A percentile compares a stretch with the other conserved stretches of the same genome.
Evolutionary conservation across 2,797 vertebrate species (phyloP).

Genomic region (Erpetoichthys calabaricus): DNA sequence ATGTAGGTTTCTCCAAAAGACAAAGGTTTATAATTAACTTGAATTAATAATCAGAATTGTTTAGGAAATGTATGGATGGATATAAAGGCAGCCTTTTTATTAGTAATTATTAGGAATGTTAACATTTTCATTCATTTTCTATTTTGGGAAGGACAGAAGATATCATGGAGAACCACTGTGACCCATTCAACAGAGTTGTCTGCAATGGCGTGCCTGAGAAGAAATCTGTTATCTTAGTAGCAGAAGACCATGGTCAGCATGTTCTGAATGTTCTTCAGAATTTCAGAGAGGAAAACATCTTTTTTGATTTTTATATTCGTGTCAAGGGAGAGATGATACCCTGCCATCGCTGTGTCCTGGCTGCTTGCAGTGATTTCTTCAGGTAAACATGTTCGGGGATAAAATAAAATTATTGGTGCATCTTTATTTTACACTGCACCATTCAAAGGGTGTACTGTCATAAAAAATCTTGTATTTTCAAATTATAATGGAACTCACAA

Average conservation of each 20-base stretch:
- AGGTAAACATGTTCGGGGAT: conserved; percentile 44
- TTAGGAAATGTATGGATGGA: no score
- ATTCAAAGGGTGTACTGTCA: not conserved
- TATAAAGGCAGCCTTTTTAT: conserved; percentile 2
- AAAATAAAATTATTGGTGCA: not conserved
- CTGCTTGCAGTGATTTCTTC: conserved; percentile 94
- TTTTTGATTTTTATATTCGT: conserved; percentile 84
- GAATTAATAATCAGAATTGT: no score
- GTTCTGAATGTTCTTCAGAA: conserved; percentile 68
- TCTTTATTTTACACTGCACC: not conserved
- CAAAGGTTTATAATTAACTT: no score
- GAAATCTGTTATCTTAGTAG: conserved; percentile 54
- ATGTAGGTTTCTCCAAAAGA: no score
- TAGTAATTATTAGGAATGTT: not conserved
- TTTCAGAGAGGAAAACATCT: conserved; percentile 68
- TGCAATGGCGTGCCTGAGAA: conserved; percentile 56
- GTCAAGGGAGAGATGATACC: conserved; percentile 69
- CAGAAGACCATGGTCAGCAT: conserved; percentile 76
- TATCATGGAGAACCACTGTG: conserved; percentile 42
- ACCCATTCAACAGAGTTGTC: conserved; percentile 34
- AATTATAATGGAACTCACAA: no score
- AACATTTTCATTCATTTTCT: not conserved
- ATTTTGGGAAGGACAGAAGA: conserved; percentile 6
- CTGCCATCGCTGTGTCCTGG: conserved; percentile 89
- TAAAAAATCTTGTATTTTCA: not conserved